Evolutionary conservation across 2,888 invertebrate species (phyloP), one percentile per base, ranked within the genome.

Genomic region (Caenorhabditis japonica): DNA sequence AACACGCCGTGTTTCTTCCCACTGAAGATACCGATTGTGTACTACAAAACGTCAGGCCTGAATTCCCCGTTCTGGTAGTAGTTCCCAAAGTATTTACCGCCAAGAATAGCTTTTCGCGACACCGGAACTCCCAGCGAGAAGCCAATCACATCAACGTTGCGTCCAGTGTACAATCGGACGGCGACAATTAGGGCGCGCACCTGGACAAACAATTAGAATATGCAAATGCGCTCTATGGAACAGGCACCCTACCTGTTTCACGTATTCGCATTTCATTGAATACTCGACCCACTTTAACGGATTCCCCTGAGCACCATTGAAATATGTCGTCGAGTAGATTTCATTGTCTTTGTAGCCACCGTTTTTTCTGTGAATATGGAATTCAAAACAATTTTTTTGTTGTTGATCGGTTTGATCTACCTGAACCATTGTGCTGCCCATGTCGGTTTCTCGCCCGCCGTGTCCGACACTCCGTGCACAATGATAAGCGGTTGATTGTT

Each of bases 51-150:
- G n/a, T n/a, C n/a, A n/a, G n/a, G n/a, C n/a, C n/a, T n/a, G n/a
- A n/a, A n/a, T n/a, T n/a, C n/a, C n/a, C n/a, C n/a, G n/a, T n/a
- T n/a, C n/a, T n/a, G n/a, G n/a, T n/a, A n/a, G n/a, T n/a, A n/a
- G n/a, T n/a, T n/a, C n/a, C n/a, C n/a, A n/a, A n/a, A n/a, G n/a
- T n/a, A n/a, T n/a, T n/a, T 17, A 77, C 86, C 86, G 56, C 86
- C 86, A 21, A 86, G 79, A 61, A 86, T 84, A 5, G 86, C 85
- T 53, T 86, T 86, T 52, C 86, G 59, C 8, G 85, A 79, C 1
- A 86, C 82, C 19, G 85, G 84, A 46, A 86, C 86, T 41, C 86
- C 86, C 25, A 86, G 61, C n/a, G 84, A 85, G 75, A 83, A 85
- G 13, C 80, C 83, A 52, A 86, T 76, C n/a, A 87, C 85, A 71